A percentile compares a stretch with the other conserved stretches of the same genome.
Conservation (phyloP, 2,797 vertebrate species). For the Pangasius sanitwongsei region DNA sequence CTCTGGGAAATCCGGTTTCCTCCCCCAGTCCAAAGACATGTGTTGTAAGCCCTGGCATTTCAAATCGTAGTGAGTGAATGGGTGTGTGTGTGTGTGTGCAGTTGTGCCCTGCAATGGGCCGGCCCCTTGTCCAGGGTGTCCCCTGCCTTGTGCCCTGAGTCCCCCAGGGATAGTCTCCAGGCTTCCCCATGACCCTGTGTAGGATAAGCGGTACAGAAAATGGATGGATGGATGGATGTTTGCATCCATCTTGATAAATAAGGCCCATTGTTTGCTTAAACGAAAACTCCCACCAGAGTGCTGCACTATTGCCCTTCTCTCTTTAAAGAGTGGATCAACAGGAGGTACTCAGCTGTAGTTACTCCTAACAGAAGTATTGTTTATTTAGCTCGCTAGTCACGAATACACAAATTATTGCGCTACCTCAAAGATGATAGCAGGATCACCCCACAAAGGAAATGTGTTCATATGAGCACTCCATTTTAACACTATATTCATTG, state of each 20-base stretch:
- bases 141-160: no score
- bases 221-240: no score
- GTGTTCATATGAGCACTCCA: neutral
- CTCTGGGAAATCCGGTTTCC: no score
- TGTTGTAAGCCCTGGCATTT: no score
- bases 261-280: neutral
- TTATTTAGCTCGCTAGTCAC: neutral
- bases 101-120: no score
- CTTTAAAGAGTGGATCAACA: neutral
- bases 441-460: neutral
- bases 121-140: no score
- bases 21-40: no score
- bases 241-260: neutral
- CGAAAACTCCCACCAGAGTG: neutral
- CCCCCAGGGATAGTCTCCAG: no score
- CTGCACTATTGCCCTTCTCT: neutral
- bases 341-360: neutral
- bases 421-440: neutral
- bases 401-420: neutral
- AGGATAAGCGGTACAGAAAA: no score
- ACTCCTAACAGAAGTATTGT: neutral
- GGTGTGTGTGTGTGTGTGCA: no score
- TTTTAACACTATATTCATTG: neutral
- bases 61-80: no score
- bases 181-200: no score